phyloP scores from a whole-genome alignment of 2,888 invertebrate genomes.

The Andrena chrysosceles region DNA sequence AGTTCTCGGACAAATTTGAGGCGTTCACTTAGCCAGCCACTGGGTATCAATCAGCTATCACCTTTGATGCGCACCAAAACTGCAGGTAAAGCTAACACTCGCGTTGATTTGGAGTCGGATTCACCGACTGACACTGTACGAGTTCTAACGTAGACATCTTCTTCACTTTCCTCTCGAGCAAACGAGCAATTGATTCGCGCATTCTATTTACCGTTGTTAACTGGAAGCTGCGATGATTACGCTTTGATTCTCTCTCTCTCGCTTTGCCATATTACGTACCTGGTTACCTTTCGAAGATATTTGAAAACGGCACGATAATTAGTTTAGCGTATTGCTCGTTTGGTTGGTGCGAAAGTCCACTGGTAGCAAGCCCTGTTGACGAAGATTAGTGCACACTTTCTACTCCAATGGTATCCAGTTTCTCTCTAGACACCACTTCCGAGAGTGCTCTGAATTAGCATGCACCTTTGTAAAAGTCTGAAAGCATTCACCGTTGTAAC shows the following conservation, averaged over 20 bases:
- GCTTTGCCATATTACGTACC: background rate
- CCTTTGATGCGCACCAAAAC: slow-evolving; percentile 86
- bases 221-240: background rate
- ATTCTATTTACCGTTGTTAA: no score
- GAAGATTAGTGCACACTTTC: slow-evolving; percentile 67
- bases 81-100: slow-evolving; percentile 81
- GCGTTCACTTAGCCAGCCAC: slow-evolving; percentile 90
- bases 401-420: slow-evolving; percentile 55
- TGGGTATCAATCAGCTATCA: slow-evolving; percentile 87
- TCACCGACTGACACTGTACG: slow-evolving; percentile 22
- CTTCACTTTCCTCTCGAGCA: slow-evolving; percentile 51
- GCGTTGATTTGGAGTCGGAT: slow-evolving; percentile 3
- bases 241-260: background rate
- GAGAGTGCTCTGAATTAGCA: slow-evolving; percentile 60
- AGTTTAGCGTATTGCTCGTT: slow-evolving; percentile 27
- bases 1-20: slow-evolving; percentile 84
- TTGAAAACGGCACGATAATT: no score
- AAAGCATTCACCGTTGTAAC: slow-evolving; percentile 51
- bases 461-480: slow-evolving; percentile 59
- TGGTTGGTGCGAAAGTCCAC: slow-evolving; percentile 42
- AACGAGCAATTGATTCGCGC: slow-evolving; percentile 27
- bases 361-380: slow-evolving; percentile 53
- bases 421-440: slow-evolving; percentile 59
- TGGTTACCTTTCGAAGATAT: background rate
- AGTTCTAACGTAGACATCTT: slow-evolving; percentile 59